Conservation (phyloP, 2,888 invertebrate species). For the Meteorus cinctellus region DNA sequence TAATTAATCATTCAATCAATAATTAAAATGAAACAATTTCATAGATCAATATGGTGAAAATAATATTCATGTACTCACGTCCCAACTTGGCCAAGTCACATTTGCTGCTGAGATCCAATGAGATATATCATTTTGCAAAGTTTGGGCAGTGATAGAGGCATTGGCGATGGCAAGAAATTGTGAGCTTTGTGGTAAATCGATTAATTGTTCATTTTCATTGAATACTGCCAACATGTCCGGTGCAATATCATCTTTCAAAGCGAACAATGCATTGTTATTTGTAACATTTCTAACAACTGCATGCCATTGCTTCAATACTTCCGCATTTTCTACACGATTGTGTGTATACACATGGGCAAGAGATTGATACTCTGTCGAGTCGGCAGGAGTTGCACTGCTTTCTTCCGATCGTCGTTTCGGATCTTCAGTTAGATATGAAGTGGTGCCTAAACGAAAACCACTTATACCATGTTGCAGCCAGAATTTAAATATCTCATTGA, state of each 20-base stretch:
- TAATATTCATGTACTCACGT: slow-evolving; percentile 68
- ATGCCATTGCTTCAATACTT: slow-evolving; percentile 80
- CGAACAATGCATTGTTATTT: slow-evolving; percentile 69
- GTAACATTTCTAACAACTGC: slow-evolving; percentile 77
- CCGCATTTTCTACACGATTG: slow-evolving; percentile 77
- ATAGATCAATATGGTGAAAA: slow-evolving; percentile 16
- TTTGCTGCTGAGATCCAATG: slow-evolving; percentile 52
- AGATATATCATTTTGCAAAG: slow-evolving; percentile 55
- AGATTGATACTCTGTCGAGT: slow-evolving; percentile 77
- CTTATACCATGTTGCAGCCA: slow-evolving; percentile 86
- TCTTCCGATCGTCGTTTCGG: slow-evolving; percentile 75
- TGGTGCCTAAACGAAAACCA: slow-evolving; percentile 85
- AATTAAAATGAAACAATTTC: background rate
- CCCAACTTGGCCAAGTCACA: slow-evolving; percentile 75
- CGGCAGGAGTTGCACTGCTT: slow-evolving; percentile 63
- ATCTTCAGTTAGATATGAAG: slow-evolving; percentile 80
- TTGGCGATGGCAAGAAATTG: slow-evolving; percentile 60
- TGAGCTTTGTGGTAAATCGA: slow-evolving; percentile 66
- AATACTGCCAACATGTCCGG: slow-evolving; percentile 61
- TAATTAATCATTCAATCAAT: slow-evolving; percentile 40
- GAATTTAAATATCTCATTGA: slow-evolving; percentile 79
- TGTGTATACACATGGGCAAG: slow-evolving; percentile 80
- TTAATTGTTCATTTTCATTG: slow-evolving; percentile 59
- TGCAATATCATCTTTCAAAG: slow-evolving; percentile 64
- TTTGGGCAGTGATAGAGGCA: slow-evolving; percentile 55